Conservation (phyloP, 2,797 vertebrate genomes). For the Fistularia commersonii region DNA sequence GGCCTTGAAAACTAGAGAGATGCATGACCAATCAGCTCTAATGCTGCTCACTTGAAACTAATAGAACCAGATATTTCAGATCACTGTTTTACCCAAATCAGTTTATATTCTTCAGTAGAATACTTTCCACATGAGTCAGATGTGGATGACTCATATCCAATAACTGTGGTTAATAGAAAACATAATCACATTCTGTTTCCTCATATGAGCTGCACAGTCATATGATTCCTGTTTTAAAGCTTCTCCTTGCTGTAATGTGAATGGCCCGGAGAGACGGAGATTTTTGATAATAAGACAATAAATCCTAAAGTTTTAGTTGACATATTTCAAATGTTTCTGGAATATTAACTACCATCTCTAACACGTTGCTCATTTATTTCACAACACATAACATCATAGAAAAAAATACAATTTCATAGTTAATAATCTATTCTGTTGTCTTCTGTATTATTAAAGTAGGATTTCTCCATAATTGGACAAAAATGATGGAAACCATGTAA, state of each 20-base stretch:
- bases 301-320: background rate
- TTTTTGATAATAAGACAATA: constrained; percentile 23
- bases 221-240: constrained; percentile 36
- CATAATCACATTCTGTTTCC: constrained; percentile 25
- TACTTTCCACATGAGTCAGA: constrained; percentile 51
- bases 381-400: no score
- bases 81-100: constrained; percentile 4
- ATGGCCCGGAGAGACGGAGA: constrained; percentile 15
- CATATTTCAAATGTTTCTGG: no score
- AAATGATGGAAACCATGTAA: no score
- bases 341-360: no score
- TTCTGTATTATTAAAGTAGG: no score
- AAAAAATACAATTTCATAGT: no score
- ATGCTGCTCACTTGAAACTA: constrained; percentile 22
- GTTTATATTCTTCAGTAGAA: constrained; percentile 11
- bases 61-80: constrained; percentile 1
- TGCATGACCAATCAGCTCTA: constrained; percentile 2
- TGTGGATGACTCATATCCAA: constrained; percentile 47
- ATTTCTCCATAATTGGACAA: no score
- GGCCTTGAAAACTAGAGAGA: background rate
- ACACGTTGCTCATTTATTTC: no score
- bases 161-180: constrained; percentile 21
- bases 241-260: constrained; percentile 3
- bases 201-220: constrained; percentile 47
- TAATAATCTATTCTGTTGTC: no score